These are phyloP conservation scores for Pangasius mekongensis DNA, from an alignment of 2,797 vertebrate genomes.

Conservation along the genomic window DNA sequence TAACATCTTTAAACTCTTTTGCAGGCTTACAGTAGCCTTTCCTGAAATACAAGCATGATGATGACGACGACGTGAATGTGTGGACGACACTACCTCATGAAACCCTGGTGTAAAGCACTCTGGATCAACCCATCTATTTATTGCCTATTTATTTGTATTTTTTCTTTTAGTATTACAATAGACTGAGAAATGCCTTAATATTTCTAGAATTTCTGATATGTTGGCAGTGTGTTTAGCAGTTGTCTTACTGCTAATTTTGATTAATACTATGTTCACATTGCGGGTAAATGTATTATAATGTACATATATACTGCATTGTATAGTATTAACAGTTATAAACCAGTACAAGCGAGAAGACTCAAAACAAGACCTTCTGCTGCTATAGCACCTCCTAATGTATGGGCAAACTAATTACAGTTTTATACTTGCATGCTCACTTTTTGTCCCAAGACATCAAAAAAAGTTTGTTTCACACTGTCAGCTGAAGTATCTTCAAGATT, in stretches of 20 bases:
- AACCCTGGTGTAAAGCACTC: slow-evolving; percentile 32
- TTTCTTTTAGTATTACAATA: slow-evolving; percentile 26
- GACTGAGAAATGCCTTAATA: neutral
- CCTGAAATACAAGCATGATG: neutral
- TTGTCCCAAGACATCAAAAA: slow-evolving; percentile 25
- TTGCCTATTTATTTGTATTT: slow-evolving; percentile 73
- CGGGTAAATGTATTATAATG: neutral
- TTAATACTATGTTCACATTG: neutral
- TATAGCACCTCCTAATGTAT: slow-evolving; percentile 66
- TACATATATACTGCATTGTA: neutral
- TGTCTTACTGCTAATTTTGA: neutral
- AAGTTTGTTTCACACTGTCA: slow-evolving; percentile 9
- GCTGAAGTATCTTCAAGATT: slow-evolving; percentile 37
- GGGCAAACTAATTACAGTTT: neutral
- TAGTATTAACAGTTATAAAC: slow-evolving; percentile 8
- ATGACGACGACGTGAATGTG: slow-evolving; percentile 45
- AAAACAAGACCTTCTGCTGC: slow-evolving; percentile 52
- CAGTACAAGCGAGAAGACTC: neutral
- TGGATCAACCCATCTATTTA: slow-evolving; percentile 59
- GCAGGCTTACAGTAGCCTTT: slow-evolving; percentile 58
- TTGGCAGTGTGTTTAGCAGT: slow-evolving; percentile 9
- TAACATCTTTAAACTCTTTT: slow-evolving; percentile 20
- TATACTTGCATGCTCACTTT: neutral
- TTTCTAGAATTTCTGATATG: neutral
- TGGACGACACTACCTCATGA: slow-evolving; percentile 72